phyloP scores from a whole-genome alignment of 2,113 vertebrate genomes.

The Periophthalmodon schlosseri region DNA sequence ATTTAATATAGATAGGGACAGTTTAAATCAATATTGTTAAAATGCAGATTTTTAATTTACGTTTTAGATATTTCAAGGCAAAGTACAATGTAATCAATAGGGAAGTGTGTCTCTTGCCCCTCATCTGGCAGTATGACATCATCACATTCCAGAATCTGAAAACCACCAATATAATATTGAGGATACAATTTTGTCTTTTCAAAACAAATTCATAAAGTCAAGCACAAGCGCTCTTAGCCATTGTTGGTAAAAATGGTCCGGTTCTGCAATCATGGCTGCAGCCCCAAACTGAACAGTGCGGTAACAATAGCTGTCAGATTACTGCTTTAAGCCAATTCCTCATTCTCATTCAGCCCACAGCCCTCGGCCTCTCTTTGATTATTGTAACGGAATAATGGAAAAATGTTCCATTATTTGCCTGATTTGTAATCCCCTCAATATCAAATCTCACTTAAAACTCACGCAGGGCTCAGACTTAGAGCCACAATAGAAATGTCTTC shows the following conservation, averaged over 20 bases:
- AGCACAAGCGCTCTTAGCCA: constrained; percentile 20
- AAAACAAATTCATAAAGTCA: constrained; percentile 15
- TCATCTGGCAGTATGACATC: too few species aligned
- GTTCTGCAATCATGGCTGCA: constrained; percentile 31
- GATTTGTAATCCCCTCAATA: constrained; percentile 38
- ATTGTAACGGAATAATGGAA: constrained; percentile 32
- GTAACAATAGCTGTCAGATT: constrained; percentile 59
- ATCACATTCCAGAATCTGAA: too few species aligned
- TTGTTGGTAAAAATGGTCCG: constrained; percentile 5
- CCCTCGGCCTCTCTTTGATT: constrained; percentile 36
- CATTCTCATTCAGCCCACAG: constrained; percentile 36
- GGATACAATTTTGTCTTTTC: constrained; percentile 22
- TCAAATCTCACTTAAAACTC: constrained; percentile 31
- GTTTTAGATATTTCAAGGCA: too few species aligned
- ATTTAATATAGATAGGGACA: too few species aligned
- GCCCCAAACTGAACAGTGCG: constrained; percentile 29
- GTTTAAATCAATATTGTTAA: too few species aligned
- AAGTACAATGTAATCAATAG: too few species aligned
- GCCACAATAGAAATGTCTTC: constrained; percentile 27
- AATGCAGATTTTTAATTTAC: too few species aligned
- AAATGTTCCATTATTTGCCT: constrained; percentile 25
- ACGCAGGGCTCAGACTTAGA: constrained; percentile 23
- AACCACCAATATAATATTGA: too few species aligned
- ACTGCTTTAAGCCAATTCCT: constrained; percentile 36
- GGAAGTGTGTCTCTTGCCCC: too few species aligned